Conservation (phyloP, 30 jellyfish, hydroid and myxozoan species). For the Morbakka virulenta region DNA sequence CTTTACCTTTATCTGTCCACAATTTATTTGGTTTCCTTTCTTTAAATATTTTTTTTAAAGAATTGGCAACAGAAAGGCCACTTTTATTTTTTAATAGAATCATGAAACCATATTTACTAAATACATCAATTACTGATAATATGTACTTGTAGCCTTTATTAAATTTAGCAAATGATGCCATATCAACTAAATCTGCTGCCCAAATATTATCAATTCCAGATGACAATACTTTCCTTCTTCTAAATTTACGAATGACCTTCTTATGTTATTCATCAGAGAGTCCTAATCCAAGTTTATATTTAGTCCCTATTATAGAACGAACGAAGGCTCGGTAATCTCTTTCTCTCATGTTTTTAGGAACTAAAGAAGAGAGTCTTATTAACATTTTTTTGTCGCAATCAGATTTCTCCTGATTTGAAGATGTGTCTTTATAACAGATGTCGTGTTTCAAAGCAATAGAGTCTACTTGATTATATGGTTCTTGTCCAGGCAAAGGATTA, state of each 20-base stretch:
- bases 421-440: conserved; percentile 1
- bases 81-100: too few species aligned
- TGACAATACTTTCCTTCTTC: neutral
- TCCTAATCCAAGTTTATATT: conserved; percentile 6
- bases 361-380: neutral
- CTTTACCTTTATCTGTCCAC: too few species aligned
- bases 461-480: neutral
- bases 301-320: too few species aligned
- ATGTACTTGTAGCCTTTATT: conserved; percentile 5
- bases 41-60: too few species aligned
- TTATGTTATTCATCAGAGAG: conserved; percentile 3
- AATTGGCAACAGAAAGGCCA: too few species aligned
- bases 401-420: neutral
- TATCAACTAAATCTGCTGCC: conserved; percentile 18
- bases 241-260: neutral
- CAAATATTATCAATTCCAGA: neutral
- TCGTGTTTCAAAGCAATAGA: neutral
- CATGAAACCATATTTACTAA: conserved; percentile 12
- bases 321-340: too few species aligned
- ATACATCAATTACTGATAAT: conserved; percentile 2
- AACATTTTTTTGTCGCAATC: neutral
- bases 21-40: too few species aligned
- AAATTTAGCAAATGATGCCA: neutral
- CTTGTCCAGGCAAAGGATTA: too few species aligned
- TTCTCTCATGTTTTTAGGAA: too few species aligned